Conservation (phyloP, 2,797 vertebrate species). For the Ispidina lecontei region DNA sequence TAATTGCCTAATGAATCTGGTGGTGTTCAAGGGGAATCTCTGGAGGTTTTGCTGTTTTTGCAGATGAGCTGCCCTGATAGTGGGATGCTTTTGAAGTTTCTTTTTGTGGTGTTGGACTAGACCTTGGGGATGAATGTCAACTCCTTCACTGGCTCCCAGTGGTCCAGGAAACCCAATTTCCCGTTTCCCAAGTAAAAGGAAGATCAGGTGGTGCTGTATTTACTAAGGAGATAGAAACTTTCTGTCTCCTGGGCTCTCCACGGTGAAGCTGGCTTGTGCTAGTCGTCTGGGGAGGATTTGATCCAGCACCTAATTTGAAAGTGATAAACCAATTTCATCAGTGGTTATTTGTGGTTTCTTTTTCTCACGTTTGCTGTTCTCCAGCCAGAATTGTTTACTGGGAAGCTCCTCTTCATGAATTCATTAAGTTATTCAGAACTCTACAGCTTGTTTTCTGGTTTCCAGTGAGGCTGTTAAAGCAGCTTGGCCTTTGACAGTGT, state of each 20-base stretch:
- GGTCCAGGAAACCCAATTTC: background rate
- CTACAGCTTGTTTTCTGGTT: background rate
- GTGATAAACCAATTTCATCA: constrained; percentile 31
- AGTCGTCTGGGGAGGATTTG: background rate
- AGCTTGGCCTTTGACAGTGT: constrained; percentile 2
- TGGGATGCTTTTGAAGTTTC: background rate
- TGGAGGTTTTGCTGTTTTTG: constrained; percentile 25
- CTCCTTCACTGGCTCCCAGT: background rate
- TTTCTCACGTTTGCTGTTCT: background rate
- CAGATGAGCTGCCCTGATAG: constrained; percentile 61
- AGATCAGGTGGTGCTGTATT: background rate
- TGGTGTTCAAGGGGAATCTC: constrained; percentile 68
- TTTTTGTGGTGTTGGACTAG: background rate
- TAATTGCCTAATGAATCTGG: constrained; percentile 84
- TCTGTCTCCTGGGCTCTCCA: background rate
- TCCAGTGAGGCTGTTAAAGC: background rate
- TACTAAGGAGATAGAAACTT: background rate
- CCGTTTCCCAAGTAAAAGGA: background rate
- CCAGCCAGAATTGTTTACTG: constrained; percentile 12
- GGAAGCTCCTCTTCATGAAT: background rate
- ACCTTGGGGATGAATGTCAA: background rate
- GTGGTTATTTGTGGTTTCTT: constrained; percentile 47
- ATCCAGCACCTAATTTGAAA: constrained; percentile 25
- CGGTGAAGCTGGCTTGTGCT: background rate
- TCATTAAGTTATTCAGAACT: background rate